Conservation (phyloP, 2,888 invertebrate genomes). For the Marasmarcha lunaedactyla region DNA sequence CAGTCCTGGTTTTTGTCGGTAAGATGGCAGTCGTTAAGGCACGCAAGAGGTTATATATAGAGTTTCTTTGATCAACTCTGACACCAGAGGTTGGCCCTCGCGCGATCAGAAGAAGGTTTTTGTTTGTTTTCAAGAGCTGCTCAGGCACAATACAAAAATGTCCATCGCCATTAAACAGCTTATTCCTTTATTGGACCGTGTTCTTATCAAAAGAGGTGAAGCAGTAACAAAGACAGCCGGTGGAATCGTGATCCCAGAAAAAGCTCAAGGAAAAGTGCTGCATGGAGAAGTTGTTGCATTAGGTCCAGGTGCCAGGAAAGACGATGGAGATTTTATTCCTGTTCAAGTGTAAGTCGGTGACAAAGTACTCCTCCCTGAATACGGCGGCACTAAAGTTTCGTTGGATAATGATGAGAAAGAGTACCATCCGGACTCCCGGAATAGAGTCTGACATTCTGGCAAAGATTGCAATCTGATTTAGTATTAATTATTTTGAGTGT, state of each 20-base stretch:
- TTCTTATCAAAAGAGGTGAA: slow-evolving; percentile 93
- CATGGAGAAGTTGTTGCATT: slow-evolving; percentile 95
- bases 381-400: slow-evolving; percentile 96
- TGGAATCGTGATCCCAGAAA: slow-evolving; percentile 97
- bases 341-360: slow-evolving; percentile 91
- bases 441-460: slow-evolving; percentile 95
- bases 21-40: too few relatives aligned
- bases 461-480: slow-evolving; percentile 77
- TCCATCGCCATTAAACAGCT: slow-evolving; percentile 38
- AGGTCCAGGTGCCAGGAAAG: slow-evolving; percentile 89
- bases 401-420: slow-evolving; percentile 92
- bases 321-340: slow-evolving; percentile 86
- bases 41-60: too few relatives aligned
- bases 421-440: slow-evolving; percentile 94
- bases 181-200: slow-evolving; percentile 92
- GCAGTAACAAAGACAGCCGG: slow-evolving; percentile 93
- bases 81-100: too few relatives aligned
- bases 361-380: slow-evolving; percentile 95
- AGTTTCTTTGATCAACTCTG: too few relatives aligned
- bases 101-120: too few relatives aligned
- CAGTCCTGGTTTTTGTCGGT: too few relatives aligned
- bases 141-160: slow-evolving; percentile 25
- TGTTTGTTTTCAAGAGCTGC: slow-evolving; percentile 19
- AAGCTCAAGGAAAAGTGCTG: slow-evolving; percentile 90
- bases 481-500: slow-evolving; percentile 31